Evolutionary conservation across 2,888 invertebrate genomes (phyloP).

Genomic region (Cenopis cana): DNA sequence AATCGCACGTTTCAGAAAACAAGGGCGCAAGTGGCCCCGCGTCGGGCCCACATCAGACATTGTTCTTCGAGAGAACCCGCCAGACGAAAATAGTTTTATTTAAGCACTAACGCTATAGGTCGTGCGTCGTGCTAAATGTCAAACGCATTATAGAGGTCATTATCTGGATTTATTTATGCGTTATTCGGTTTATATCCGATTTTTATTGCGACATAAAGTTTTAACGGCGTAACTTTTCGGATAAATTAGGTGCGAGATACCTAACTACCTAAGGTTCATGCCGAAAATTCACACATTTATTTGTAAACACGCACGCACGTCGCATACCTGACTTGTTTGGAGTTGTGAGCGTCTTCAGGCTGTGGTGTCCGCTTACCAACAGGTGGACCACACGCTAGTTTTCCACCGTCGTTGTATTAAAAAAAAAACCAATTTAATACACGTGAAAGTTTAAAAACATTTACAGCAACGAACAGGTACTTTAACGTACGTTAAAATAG

Average conservation of each 20-base stretch:
- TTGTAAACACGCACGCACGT: too few species aligned
- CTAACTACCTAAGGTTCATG: background rate
- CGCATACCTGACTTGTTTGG: too few species aligned
- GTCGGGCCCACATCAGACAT: background rate
- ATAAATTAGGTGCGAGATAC: background rate
- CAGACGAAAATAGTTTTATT: conserved; percentile 33
- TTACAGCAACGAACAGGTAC: too few species aligned
- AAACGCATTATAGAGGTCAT: conserved; percentile 45
- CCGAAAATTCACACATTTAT: conserved; percentile 3
- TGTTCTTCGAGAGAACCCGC: background rate
- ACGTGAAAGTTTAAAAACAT: too few species aligned
- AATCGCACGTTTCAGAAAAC: background rate
- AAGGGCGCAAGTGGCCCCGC: background rate
- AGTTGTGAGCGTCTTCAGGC: too few species aligned
- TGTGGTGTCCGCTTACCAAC: too few species aligned
- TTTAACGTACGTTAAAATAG: background rate
- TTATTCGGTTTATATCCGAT: conserved; percentile 29
- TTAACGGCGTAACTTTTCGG: conserved; percentile 12
- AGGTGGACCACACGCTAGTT: too few species aligned
- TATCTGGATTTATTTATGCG: conserved; percentile 36
- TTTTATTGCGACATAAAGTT: conserved; percentile 37
- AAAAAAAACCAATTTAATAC: too few species aligned
- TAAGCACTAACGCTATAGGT: conserved; percentile 29
- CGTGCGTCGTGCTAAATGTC: conserved; percentile 50
- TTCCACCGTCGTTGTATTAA: too few species aligned